phyloP scores from a whole-genome alignment of 2,113 vertebrate species.

The Menura novaehollandiae region DNA sequence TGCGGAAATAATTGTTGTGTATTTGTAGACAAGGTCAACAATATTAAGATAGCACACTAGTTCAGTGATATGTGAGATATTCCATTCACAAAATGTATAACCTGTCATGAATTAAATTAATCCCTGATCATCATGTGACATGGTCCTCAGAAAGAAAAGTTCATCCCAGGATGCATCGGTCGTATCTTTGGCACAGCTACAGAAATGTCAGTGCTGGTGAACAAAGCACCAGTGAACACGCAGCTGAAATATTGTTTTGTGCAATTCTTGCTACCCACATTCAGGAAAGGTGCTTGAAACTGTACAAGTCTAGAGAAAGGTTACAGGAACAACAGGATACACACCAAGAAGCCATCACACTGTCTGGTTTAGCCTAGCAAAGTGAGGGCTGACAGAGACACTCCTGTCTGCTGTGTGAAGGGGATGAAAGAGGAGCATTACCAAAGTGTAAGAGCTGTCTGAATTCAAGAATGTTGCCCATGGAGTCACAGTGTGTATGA shows the following conservation, averaged over 20 bases:
- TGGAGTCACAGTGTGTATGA: not conserved
- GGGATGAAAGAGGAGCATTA: not conserved
- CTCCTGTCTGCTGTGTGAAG: not conserved
- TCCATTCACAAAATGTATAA: not conserved
- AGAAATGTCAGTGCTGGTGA: not conserved
- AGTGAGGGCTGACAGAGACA: not conserved
- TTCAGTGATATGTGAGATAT: not conserved
- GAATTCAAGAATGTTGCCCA: not conserved
- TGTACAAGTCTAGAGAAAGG: not conserved
- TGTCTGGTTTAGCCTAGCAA: not conserved
- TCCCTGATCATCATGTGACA: not conserved
- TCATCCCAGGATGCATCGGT: not conserved
- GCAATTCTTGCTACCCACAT: not conserved
- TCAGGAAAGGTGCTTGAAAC: not conserved
- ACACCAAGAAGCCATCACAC: not conserved
- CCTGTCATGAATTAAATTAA: not conserved
- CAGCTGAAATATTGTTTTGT: not conserved
- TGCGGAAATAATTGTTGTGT: not conserved
- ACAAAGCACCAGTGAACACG: not conserved
- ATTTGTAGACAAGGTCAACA: not conserved
- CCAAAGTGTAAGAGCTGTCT: not conserved
- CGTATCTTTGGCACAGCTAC: not conserved
- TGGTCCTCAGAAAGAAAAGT: not conserved
- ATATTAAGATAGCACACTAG: not conserved
- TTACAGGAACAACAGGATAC: not conserved